These are phyloP conservation scores for Thereva unica DNA, from an alignment of 2,888 invertebrate genomes.

Conservation along the genomic window DNA sequence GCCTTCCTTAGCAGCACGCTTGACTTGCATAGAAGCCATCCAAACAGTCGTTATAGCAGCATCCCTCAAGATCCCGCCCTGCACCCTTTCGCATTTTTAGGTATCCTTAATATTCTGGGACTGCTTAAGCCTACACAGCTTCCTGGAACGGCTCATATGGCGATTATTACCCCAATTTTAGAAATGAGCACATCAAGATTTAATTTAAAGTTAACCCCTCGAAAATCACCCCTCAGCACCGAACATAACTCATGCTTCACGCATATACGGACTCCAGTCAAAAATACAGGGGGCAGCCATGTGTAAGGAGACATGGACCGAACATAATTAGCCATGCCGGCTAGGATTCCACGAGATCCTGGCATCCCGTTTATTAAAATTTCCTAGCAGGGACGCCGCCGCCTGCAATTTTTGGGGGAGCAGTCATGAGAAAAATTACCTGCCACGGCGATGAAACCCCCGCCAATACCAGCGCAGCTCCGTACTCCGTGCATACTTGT, in stretches of 20 bases:
- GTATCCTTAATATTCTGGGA: too few species aligned
- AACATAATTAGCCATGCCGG: constrained; percentile 34
- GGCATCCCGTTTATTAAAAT: constrained; percentile 32
- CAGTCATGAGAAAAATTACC: constrained; percentile 35
- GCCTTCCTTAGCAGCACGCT: too few species aligned
- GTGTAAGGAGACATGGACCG: constrained; percentile 36
- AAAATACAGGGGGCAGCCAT: constrained; percentile 30
- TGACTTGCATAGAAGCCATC: too few species aligned
- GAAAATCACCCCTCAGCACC: constrained; percentile 47
- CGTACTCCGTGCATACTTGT: too few species aligned
- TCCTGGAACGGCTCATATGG: constrained; percentile 10
- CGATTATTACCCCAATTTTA: constrained; percentile 34
- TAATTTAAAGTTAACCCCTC: constrained; percentile 56
- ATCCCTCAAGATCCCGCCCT: too few species aligned
- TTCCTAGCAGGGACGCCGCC: constrained; percentile 21
- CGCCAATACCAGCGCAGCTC: too few species aligned
- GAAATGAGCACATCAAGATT: constrained; percentile 50
- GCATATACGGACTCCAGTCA: constrained; percentile 30
- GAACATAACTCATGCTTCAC: constrained; percentile 32
- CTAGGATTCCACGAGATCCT: constrained; percentile 25
- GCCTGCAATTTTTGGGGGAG: constrained; percentile 29
- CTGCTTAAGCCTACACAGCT: too few species aligned
- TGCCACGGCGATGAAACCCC: constrained; percentile 18
- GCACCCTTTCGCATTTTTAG: too few species aligned
- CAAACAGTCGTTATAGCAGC: too few species aligned